Percentiles rank a stretch among this genome's conserved stretches.
Evolutionary conservation across 1,140 invertebrate genomes (phyloP).

Genomic region (Drosophila ananassae): DNA sequence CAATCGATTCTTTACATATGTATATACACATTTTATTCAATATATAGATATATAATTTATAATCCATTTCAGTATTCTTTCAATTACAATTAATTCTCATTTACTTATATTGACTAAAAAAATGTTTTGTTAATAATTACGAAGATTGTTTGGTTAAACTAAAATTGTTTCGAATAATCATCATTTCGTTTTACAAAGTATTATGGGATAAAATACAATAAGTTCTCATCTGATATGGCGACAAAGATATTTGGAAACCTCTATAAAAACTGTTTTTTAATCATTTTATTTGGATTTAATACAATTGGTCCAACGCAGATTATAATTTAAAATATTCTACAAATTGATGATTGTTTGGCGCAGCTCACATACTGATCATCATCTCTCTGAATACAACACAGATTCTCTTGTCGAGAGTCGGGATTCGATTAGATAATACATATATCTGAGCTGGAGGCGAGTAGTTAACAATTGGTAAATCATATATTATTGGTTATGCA

Average conservation of each 20-base stretch:
- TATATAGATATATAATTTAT: conserved; percentile 62
- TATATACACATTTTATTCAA: conserved; percentile 70
- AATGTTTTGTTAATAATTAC: conserved; percentile 61
- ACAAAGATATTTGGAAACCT: conserved; percentile 66
- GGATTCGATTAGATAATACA: conserved; percentile 42
- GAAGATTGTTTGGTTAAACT: conserved; percentile 61
- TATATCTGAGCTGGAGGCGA: conserved; percentile 13
- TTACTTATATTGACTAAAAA: conserved; percentile 71
- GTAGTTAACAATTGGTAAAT: conserved; percentile 56
- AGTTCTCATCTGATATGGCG: conserved; percentile 76
- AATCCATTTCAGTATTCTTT: conserved; percentile 70
- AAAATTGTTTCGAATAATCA: conserved; percentile 60
- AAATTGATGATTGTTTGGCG: conserved; percentile 41
- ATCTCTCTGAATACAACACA: conserved; percentile 51
- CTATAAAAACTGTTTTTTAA: conserved; percentile 23
- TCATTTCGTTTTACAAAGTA: conserved; percentile 27
- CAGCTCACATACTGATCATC: conserved; percentile 14
- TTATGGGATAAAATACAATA: conserved; percentile 63
- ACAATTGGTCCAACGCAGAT: conserved; percentile 66
- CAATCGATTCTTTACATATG: conserved; percentile 18
- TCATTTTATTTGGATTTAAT: conserved; percentile 42
- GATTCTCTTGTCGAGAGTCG: conserved; percentile 56
- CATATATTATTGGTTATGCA: conserved; percentile 69
- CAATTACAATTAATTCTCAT: conserved; percentile 63
- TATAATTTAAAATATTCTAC: conserved; percentile 30